Percentiles rank a stretch among this genome's conserved stretches.
Evolutionary conservation across 30 jellyfish, hydroid and myxozoan species (phyloP).

Genomic region (Calvadosia cruxmelitensis): DNA sequence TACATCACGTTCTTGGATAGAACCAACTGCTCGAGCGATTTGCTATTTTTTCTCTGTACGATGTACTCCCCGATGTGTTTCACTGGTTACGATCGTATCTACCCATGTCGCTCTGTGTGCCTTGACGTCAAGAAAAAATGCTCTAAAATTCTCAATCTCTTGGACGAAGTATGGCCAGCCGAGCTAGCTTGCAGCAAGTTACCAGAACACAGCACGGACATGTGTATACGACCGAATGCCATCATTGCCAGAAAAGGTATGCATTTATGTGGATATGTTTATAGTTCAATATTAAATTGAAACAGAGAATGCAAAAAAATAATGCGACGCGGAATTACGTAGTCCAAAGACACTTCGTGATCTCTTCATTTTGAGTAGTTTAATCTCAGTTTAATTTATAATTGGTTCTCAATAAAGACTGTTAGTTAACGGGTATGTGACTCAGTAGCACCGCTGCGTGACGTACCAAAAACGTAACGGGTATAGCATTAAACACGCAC

Average conservation of each 20-base stretch:
- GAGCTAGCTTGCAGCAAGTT: slow-evolving; percentile 61
- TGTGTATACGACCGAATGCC: slow-evolving; percentile 86
- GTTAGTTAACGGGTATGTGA: no score
- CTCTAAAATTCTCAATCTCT: slow-evolving; percentile 19
- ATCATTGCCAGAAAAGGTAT: slow-evolving; percentile 22
- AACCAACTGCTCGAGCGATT: slow-evolving; percentile 49
- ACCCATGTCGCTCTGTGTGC: slow-evolving; percentile 89
- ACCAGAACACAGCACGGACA: slow-evolving; percentile 84
- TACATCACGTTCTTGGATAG: slow-evolving; percentile 36
- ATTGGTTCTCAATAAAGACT: no score
- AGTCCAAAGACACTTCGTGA: no score
- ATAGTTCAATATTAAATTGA: no score
- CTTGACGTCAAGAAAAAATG: slow-evolving; percentile 57
- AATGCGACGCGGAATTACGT: no score
- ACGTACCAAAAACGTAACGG: no score
- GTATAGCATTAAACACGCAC: no score
- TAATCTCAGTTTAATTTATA: no score
- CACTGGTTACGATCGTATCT: slow-evolving; percentile 45
- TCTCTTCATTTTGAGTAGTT: no score
- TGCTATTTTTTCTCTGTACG: slow-evolving; percentile 66
- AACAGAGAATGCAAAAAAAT: no score
- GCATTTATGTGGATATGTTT: no score
- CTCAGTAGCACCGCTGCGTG: no score
- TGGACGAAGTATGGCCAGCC: slow-evolving; percentile 74
- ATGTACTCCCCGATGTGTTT: slow-evolving; percentile 86